Evolutionary conservation across 2,797 vertebrate genomes (phyloP).

Genomic region (Tapirus indicus): DNA sequence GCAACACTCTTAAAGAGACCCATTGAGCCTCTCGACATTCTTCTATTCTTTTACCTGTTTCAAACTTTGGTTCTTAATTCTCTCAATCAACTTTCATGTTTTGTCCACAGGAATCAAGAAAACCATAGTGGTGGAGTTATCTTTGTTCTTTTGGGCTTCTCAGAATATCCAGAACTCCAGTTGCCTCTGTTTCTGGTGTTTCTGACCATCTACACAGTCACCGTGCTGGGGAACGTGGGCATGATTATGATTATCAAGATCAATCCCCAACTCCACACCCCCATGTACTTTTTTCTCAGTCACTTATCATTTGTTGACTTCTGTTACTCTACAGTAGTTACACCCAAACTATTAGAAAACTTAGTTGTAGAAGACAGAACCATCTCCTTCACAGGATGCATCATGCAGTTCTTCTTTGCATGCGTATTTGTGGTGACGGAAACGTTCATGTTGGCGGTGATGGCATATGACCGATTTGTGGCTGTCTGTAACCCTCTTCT

Average conservation of each 20-base stretch:
- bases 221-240: constrained; percentile 64
- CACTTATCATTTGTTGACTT: constrained; percentile 66
- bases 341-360: constrained; percentile 67
- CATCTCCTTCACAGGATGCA: constrained; percentile 64
- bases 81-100: background rate
- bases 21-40: background rate
- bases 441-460: constrained; percentile 57
- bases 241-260: constrained; percentile 41
- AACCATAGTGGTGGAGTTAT: background rate
- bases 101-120: background rate
- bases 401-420: constrained; percentile 52
- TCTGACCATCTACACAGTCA: constrained; percentile 43
- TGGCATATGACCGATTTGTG: constrained; percentile 72
- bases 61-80: background rate
- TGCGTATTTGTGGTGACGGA: constrained; percentile 62
- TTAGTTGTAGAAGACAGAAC: constrained; percentile 62
- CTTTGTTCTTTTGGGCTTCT: constrained; percentile 66
- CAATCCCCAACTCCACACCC: constrained; percentile 33
- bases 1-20: background rate
- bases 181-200: background rate
- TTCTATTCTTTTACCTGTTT: background rate
- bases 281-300: constrained; percentile 79
- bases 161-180: constrained; percentile 38
- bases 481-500: constrained; percentile 43
- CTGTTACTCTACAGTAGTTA: constrained; percentile 57